Evolutionary conservation across 2,888 invertebrate genomes (phyloP), one percentile per base, ranked within the genome.

Genomic region (Gortyna flavago): DNA sequence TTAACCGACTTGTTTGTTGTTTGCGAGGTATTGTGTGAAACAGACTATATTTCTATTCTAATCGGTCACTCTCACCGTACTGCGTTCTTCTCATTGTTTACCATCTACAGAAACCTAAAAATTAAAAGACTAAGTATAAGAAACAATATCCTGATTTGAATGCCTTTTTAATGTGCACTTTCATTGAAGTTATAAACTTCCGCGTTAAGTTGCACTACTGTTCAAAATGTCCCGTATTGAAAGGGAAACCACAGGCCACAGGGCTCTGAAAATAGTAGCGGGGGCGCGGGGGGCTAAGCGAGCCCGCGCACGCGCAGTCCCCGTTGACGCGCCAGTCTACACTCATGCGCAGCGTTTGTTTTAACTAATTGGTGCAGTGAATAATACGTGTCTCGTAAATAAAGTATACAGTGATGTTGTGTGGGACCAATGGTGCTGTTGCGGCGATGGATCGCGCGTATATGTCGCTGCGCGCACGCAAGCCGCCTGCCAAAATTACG

Each of bases 361-460:
- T 64, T 62, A 68, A 78, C 57, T 71, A 84, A 84, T 84, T 87
- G 70, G 79, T 86, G 84, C 73, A 79, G 85, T 89, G 90, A 74
- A 83, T 65, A 74, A 83, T 65, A 76, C 77, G 80, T 81, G 85
- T 69, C 62, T 71, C 38, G 62, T 79, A 71, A 69, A 70, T 64
- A 64, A 61, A 62, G 54, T 67, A 61, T 38, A 54, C 72, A 66
- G 91, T 90, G 89, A 96, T 96, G 96, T 91, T 96, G 93, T 95
- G 97, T 83, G 95, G 95, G n/a, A 93, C 95, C 62, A 94, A 93
- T 85, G 95, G 96, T 29, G 95, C 96, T 2, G 95, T 95, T 35
- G 95, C 95, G 59, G 95, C 96, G 38, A 97, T 97, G 97, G 97
- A 97, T 75, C 95, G 97, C 77, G 97, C 97, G 75, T 97, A 97